Conservation (phyloP, 2,797 vertebrate genomes). For the Alca torda region DNA sequence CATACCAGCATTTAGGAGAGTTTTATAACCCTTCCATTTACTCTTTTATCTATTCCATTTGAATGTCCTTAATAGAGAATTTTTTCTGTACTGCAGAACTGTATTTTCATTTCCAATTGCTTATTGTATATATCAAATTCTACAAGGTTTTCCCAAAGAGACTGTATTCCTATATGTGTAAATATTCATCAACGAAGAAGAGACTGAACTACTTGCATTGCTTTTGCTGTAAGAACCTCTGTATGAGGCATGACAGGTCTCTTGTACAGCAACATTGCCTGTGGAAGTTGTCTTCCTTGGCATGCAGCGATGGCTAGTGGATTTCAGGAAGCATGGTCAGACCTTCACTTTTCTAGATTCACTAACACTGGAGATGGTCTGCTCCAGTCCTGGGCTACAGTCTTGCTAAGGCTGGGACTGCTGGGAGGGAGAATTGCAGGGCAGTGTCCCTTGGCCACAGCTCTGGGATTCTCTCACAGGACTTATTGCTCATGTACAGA, state of each 20-base stretch:
- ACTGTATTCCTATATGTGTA: neutral
- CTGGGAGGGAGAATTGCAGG: neutral
- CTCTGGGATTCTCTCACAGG: neutral
- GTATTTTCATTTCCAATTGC: neutral
- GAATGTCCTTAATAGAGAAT: neutral
- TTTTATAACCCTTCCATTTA: neutral
- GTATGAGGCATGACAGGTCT: neutral
- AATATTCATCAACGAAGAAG: neutral
- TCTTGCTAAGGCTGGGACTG: neutral
- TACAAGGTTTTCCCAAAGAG: neutral
- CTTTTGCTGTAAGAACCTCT: neutral
- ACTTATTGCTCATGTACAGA: neutral
- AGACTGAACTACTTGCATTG: neutral
- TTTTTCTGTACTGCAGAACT: neutral
- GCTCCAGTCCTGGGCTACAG: neutral
- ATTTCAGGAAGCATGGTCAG: neutral
- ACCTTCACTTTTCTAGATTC: neutral
- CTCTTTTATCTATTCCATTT: neutral
- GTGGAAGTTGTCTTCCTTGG: neutral
- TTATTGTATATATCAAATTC: neutral
- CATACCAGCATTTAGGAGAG: neutral
- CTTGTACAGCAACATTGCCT: neutral
- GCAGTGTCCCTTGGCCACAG: neutral
- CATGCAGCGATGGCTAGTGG: neutral
- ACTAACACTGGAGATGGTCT: neutral